Evolutionary conservation across 2,113 vertebrate genomes (phyloP).

Genomic region (Pycnonotus jocosus): DNA sequence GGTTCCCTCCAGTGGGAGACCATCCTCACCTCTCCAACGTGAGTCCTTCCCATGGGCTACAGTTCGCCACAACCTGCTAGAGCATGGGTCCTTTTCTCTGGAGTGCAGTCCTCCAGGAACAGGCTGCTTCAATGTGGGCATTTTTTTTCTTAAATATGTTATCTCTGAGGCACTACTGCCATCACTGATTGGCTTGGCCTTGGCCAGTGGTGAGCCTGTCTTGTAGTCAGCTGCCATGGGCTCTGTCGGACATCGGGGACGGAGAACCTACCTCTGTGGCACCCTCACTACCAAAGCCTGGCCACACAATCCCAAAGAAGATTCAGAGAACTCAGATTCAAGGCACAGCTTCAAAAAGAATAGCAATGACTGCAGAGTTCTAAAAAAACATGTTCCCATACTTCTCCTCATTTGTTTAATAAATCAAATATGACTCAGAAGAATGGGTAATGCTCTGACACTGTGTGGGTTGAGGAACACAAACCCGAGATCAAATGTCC

Average conservation of each 20-base stretch:
- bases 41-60: no score
- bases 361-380: neutral
- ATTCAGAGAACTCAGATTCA: neutral
- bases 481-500: neutral
- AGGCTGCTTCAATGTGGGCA: neutral
- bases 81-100: neutral
- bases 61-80: rapidly evolving
- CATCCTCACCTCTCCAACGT: neutral
- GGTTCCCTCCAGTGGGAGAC: neutral
- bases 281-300: neutral
- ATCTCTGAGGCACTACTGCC: no score
- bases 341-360: neutral
- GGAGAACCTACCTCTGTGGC: no score
- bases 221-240: neutral
- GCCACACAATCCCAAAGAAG: neutral
- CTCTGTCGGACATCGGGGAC: rapidly evolving
- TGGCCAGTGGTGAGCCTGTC: neutral
- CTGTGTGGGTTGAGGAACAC: neutral
- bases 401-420: neutral
- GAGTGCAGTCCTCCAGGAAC: neutral
- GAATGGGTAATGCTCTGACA: neutral
- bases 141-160: neutral
- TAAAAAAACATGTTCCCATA: neutral
- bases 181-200: neutral
- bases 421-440: neutral